Percentiles rank a stretch among this genome's conserved stretches.
Evolutionary conservation across 30 jellyfish, hydroid and myxozoan genomes (phyloP).

Genomic region (Calvadosia cruxmelitensis): DNA sequence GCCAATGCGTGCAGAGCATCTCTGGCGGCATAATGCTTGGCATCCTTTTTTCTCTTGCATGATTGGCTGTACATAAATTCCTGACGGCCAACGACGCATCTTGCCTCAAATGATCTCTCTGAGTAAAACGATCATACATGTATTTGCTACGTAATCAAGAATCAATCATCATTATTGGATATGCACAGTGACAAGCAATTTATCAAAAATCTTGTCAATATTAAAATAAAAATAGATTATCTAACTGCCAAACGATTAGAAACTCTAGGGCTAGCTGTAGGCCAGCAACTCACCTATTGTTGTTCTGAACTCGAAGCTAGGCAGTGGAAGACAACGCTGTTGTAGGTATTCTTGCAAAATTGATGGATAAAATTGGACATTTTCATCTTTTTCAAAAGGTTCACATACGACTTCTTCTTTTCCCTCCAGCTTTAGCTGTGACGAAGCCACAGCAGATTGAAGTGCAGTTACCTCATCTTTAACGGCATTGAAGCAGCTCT

Average conservation of each 20-base stretch:
- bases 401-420: too few relatives aligned
- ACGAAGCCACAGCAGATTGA: too few relatives aligned
- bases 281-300: not conserved
- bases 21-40: not conserved
- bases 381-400: too few relatives aligned
- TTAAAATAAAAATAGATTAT: too few relatives aligned
- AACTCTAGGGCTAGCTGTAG: too few relatives aligned
- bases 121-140: too few relatives aligned
- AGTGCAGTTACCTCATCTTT: slow-evolving; percentile 3
- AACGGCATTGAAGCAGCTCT: slow-evolving; percentile 15
- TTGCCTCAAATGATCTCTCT: not conserved
- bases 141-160: too few relatives aligned
- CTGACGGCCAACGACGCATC: not conserved
- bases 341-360: not conserved
- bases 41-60: not conserved
- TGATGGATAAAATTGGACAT: not conserved
- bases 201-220: too few relatives aligned
- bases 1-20: not conserved
- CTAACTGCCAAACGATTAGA: too few relatives aligned
- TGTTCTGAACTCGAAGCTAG: not conserved
- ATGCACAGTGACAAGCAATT: too few relatives aligned
- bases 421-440: too few relatives aligned
- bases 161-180: too few relatives aligned
- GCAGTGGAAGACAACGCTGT: not conserved
- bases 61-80: not conserved